These are phyloP conservation scores for Scalopus aquaticus DNA, from an alignment of 2,113 vertebrate genomes.

Conservation along the genomic window DNA sequence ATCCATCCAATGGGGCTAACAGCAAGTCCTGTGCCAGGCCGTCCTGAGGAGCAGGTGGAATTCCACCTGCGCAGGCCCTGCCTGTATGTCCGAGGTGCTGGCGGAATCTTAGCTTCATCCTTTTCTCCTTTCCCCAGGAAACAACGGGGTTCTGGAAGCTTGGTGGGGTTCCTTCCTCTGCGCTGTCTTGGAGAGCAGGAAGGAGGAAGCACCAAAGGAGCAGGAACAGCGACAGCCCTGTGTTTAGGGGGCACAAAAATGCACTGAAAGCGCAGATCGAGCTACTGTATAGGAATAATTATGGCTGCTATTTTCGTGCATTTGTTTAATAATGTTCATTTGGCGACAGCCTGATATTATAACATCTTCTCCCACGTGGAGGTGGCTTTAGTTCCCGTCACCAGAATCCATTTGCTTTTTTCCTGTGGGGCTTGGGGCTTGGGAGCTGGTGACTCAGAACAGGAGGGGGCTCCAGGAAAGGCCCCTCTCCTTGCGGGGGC, in stretches of 20 bases:
- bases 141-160: not conserved
- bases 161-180: not conserved
- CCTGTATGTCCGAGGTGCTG: not conserved
- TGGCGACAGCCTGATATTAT: constrained; percentile 74
- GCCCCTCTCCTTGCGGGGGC: not conserved
- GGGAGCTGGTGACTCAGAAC: constrained; percentile 52
- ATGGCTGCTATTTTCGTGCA: constrained; percentile 64
- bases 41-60: not conserved
- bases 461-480: not conserved
- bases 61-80: not conserved
- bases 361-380: constrained; percentile 70
- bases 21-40: not conserved
- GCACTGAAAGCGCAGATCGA: not conserved
- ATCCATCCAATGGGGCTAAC: not conserved
- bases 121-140: not conserved
- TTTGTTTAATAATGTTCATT: constrained; percentile 70
- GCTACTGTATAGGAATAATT: constrained; percentile 62
- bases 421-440: not conserved
- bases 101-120: too few species aligned
- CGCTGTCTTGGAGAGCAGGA: not conserved
- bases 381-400: constrained; percentile 50
- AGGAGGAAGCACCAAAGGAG: not conserved
- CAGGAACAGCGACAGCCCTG: not conserved
- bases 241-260: not conserved
- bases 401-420: constrained; percentile 59